Percentiles rank a stretch among this genome's conserved stretches.
Conservation (phyloP, 2,888 invertebrate genomes). For the Troilus luridus region DNA sequence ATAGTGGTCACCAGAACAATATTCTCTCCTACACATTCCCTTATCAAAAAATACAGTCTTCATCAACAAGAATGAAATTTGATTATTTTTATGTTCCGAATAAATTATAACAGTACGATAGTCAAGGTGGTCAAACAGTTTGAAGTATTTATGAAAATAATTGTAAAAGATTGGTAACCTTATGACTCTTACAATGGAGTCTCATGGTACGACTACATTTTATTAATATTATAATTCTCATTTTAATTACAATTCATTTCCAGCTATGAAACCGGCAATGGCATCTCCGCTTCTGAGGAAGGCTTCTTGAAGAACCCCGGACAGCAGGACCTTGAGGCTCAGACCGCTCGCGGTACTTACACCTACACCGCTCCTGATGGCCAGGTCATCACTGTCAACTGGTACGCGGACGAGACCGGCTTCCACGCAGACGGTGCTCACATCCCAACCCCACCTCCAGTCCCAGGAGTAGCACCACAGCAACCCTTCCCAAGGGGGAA, state of each 20-base stretch:
- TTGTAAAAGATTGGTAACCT: no score
- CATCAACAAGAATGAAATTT: no score
- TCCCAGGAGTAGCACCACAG: background rate
- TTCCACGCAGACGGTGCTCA: slow-evolving; percentile 75
- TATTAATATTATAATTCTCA: no score
- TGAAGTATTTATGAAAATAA: no score
- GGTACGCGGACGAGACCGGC: slow-evolving; percentile 79
- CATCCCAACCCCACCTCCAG: slow-evolving; percentile 67
- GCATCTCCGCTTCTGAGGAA: slow-evolving; percentile 79
- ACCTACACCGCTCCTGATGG: slow-evolving; percentile 83
- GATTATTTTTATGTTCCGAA: no score
- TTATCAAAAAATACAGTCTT: no score
- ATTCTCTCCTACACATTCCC: no score
- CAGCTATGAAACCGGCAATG: slow-evolving; percentile 83
- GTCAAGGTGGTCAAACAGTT: no score
- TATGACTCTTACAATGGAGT: no score
- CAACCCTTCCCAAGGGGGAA: background rate
- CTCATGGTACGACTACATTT: no score
- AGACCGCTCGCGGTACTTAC: slow-evolving; percentile 70
- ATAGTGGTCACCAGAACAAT: no score
- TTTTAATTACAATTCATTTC: slow-evolving; percentile 53
- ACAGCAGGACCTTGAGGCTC: slow-evolving; percentile 66
- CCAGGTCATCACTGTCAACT: slow-evolving; percentile 72
- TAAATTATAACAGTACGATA: no score
- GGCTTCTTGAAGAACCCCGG: slow-evolving; percentile 78